phyloP scores from a whole-genome alignment of 2,113 vertebrate species.

The Etheostoma cragini region DNA sequence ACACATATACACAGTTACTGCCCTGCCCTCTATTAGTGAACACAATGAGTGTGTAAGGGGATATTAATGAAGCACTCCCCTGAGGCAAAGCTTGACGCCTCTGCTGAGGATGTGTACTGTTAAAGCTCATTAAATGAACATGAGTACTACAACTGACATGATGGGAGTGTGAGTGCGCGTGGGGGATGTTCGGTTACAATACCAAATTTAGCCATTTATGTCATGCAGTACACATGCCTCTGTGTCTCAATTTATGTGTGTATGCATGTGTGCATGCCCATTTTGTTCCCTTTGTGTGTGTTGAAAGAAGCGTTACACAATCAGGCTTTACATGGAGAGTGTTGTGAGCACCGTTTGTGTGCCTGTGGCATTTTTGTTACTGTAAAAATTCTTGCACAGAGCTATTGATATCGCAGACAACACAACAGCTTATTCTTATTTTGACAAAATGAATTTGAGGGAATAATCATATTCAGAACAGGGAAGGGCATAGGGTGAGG shows the following conservation, averaged over 20 bases:
- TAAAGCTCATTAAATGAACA: conserved; percentile 80
- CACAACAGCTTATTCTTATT: conserved; percentile 29
- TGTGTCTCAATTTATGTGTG: conserved; percentile 56
- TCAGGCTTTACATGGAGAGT: conserved; percentile 33
- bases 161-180: conserved; percentile 38
- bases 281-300: conserved; percentile 49
- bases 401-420: conserved; percentile 38
- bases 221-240: conserved; percentile 64
- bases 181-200: conserved; percentile 67
- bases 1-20: conserved; percentile 57
- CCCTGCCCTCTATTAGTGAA: conserved; percentile 75
- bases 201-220: conserved; percentile 73
- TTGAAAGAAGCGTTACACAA: conserved; percentile 53
- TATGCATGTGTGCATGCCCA: conserved; percentile 14
- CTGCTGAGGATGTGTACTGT: conserved; percentile 73
- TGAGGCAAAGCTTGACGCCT: conserved; percentile 69
- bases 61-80: conserved; percentile 81
- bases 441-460: conserved; percentile 39
- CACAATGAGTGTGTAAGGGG: conserved; percentile 76
- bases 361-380: conserved; percentile 26
- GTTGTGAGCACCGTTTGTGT: conserved; percentile 16
- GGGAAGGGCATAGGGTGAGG: conserved; percentile 1
- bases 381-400: conserved; percentile 45
- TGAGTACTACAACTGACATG: conserved; percentile 65
- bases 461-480: conserved; percentile 35